A percentile compares a stretch with the other conserved stretches of the same genome.
These are phyloP conservation scores for Rousettus madagascariensis DNA, from an alignment of 2,797 vertebrate genomes.

Conservation along the genomic window DNA sequence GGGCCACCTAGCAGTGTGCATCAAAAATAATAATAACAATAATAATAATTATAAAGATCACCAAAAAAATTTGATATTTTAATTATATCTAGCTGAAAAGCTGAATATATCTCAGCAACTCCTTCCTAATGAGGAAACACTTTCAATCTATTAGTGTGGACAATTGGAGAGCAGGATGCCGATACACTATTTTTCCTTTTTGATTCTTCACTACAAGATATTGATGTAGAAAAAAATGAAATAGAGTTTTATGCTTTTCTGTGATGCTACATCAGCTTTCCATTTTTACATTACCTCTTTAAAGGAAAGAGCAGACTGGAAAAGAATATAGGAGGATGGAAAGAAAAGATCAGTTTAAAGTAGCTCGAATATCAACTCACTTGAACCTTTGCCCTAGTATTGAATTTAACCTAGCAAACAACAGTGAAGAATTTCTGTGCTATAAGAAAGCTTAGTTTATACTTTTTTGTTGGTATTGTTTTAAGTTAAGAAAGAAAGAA, in stretches of 20 bases:
- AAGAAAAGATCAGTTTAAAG: conserved; percentile 20
- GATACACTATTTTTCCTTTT: background rate
- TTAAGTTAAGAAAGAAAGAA: conserved; percentile 26
- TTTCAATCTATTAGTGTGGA: background rate
- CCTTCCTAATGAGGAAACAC: background rate
- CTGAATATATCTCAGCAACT: conserved; percentile 10
- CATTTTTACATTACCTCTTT: conserved; percentile 18
- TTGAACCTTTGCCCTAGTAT: background rate
- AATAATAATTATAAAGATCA: background rate
- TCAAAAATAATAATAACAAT: no score
- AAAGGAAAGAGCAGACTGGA: background rate
- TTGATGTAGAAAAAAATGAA: background rate
- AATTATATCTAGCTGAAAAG: background rate
- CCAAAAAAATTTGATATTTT: background rate
- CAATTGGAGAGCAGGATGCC: background rate
- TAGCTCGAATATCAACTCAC: conserved; percentile 2
- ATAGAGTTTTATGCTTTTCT: background rate
- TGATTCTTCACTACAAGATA: conserved; percentile 21
- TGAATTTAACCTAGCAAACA: conserved; percentile 43
- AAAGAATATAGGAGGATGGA: background rate
- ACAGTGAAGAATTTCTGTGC: conserved; percentile 22
- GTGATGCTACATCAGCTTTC: background rate
- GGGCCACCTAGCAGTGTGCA: background rate
- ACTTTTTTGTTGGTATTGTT: background rate
- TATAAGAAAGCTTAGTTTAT: conserved; percentile 9